Percentiles rank a stretch among this genome's conserved stretches.
These are phyloP conservation scores for Bombylius discolor DNA, from an alignment of 2,888 invertebrate genomes.

Conservation along the genomic window DNA sequence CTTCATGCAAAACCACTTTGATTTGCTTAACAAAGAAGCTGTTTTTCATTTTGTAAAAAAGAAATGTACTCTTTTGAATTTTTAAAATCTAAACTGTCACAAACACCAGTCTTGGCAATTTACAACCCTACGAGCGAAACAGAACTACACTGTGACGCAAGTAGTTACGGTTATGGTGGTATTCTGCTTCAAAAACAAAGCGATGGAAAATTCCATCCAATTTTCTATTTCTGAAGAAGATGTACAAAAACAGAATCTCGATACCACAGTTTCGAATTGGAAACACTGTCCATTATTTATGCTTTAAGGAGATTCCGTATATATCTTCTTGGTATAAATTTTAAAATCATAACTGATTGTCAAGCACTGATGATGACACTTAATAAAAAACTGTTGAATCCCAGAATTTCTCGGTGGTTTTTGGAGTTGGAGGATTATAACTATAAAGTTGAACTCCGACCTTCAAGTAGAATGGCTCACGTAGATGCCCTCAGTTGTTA, in stretches of 20 bases:
- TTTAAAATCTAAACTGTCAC: constrained; percentile 9
- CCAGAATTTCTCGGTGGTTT: neutral
- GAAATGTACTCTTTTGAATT: constrained; percentile 7
- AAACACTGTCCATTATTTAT: constrained; percentile 19
- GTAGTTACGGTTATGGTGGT: constrained; percentile 15
- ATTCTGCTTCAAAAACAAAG: constrained; percentile 16
- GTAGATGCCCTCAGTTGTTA: neutral
- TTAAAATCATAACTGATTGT: constrained; percentile 21
- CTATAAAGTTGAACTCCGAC: neutral
- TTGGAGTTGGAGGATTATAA: neutral
- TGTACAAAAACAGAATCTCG: constrained; percentile 17
- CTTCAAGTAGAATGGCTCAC: neutral
- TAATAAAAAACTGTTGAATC: constrained; percentile 6
- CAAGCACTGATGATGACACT: constrained; percentile 15
- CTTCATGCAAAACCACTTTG: constrained; percentile 20
- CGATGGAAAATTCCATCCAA: constrained; percentile 18
- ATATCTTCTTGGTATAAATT: constrained; percentile 16
- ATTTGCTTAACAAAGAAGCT: constrained; percentile 13
- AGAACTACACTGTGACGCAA: constrained; percentile 20
- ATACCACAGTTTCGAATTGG: constrained; percentile 19
- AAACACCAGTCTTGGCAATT: constrained; percentile 19
- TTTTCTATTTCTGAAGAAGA: constrained; percentile 20
- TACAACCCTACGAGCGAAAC: constrained; percentile 18
- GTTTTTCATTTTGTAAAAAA: constrained; percentile 2
- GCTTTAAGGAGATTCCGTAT: constrained; percentile 17